Percentiles rank a stretch among this genome's conserved stretches.
Evolutionary conservation across 2,113 vertebrate genomes (phyloP).

Genomic region (Platichthys flesus): DNA sequence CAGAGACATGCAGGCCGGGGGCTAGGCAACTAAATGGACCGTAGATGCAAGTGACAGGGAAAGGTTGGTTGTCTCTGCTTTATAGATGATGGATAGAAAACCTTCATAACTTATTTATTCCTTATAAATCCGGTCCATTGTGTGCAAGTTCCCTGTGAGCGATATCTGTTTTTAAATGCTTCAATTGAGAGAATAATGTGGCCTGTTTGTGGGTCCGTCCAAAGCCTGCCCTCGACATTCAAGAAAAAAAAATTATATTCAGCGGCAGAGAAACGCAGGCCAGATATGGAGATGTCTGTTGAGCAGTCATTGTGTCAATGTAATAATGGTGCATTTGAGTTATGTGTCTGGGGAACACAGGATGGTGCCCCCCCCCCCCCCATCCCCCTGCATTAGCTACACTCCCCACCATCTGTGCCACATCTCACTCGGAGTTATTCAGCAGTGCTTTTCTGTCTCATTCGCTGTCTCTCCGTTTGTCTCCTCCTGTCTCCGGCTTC

Average conservation of each 20-base stretch:
- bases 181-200: no score
- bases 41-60: no score
- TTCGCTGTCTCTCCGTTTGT: conserved; percentile 36
- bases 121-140: neutral
- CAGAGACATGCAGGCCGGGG: no score
- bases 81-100: neutral
- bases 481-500: conserved; percentile 21
- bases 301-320: conserved; percentile 71
- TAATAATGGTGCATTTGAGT: conserved; percentile 72
- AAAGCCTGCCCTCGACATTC: neutral
- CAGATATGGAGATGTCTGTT: conserved; percentile 69
- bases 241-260: conserved; percentile 8
- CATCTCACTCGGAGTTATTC: conserved; percentile 58
- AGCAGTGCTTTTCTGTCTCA: conserved; percentile 41
- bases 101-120: neutral
- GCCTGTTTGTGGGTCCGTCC: no score
- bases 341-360: conserved; percentile 69
- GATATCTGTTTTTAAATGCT: neutral
- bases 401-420: conserved; percentile 76
- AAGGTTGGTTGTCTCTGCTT: no score
- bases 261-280: conserved; percentile 43
- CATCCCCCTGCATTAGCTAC: conserved; percentile 52
- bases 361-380: conserved; percentile 52
- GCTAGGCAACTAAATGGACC: no score
- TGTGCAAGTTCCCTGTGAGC: neutral